Evolutionary conservation across 2,113 vertebrate genomes (phyloP).

Genomic region (Amphiprion ocellaris): DNA sequence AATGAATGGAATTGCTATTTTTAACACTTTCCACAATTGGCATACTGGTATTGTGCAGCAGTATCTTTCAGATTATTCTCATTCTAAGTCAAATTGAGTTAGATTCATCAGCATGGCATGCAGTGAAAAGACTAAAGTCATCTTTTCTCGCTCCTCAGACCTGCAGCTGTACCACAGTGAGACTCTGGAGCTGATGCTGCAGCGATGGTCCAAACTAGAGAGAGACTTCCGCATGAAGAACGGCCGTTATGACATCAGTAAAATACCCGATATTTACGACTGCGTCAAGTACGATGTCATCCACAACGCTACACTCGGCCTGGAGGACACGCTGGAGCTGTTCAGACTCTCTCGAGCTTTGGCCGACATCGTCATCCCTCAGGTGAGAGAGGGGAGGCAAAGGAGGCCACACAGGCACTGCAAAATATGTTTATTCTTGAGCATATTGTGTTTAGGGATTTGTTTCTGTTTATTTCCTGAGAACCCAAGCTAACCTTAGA

Average conservation of each 20-base stretch:
- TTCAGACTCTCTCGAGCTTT: constrained; percentile 92
- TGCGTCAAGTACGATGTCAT: constrained; percentile 98
- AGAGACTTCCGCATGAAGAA: constrained; percentile 96
- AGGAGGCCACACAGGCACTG: not conserved
- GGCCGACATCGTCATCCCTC: constrained; percentile 96
- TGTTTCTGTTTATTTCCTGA: too few species aligned
- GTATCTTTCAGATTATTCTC: too few species aligned
- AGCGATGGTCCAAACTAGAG: constrained; percentile 97
- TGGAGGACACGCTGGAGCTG: constrained; percentile 94
- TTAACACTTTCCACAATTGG: too few species aligned
- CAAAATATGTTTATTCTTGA: too few species aligned
- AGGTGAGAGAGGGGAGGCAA: constrained; percentile 82
- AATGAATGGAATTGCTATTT: not conserved
- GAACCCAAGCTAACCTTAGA: too few species aligned
- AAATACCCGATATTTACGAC: constrained; percentile 98
- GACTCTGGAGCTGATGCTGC: constrained; percentile 96
- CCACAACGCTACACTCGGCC: constrained; percentile 91
- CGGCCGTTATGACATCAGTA: constrained; percentile 97
- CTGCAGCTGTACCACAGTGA: constrained; percentile 98
- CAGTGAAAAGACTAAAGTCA: too few species aligned
- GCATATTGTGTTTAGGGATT: too few species aligned
- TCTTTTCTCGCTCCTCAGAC: constrained; percentile 76
- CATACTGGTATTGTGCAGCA: too few species aligned
- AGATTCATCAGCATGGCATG: too few species aligned
- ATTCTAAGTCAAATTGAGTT: too few species aligned